Evolutionary conservation across 1,140 invertebrate species (phyloP).

Genomic region (Anagrus nilaparvatae): DNA sequence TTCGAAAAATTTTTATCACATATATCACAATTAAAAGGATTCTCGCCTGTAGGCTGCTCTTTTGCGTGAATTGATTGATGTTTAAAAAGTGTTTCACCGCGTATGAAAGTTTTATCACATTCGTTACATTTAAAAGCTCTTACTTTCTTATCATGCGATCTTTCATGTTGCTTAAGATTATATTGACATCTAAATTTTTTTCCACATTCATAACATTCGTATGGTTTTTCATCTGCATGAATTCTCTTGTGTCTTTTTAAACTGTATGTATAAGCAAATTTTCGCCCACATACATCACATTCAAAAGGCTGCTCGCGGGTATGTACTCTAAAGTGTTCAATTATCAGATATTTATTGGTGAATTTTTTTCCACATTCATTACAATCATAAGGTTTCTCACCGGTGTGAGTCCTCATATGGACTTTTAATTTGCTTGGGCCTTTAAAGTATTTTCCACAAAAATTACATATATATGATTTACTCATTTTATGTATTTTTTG

Average conservation of each 20-base stretch:
- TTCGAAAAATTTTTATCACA: conserved; percentile 55
- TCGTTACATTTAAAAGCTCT: conserved; percentile 64
- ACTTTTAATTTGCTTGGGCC: too few species aligned
- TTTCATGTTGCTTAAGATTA: too few species aligned
- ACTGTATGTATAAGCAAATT: conserved; percentile 45
- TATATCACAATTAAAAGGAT: conserved; percentile 55
- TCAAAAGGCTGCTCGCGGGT: conserved; percentile 46
- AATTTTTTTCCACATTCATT: conserved; percentile 43
- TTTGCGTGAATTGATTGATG: conserved; percentile 59
- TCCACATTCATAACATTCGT: conserved; percentile 53
- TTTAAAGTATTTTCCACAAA: too few species aligned
- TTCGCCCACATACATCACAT: conserved; percentile 45
- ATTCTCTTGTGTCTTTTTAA: conserved; percentile 61
- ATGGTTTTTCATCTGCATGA: conserved; percentile 54
- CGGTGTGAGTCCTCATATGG: conserved; percentile 40
- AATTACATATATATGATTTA: too few species aligned
- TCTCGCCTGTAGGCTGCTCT: conserved; percentile 57
- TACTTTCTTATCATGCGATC: too few species aligned
- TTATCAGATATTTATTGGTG: conserved; percentile 43
- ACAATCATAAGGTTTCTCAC: conserved; percentile 42
- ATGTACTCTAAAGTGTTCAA: conserved; percentile 43
- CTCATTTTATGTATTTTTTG: too few species aligned
- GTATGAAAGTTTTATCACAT: conserved; percentile 63
- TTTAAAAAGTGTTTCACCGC: conserved; percentile 58
- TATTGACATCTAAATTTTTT: conserved; percentile 37